Conservation (phyloP, 2,797 vertebrate genomes). For the Psittacula echo region DNA sequence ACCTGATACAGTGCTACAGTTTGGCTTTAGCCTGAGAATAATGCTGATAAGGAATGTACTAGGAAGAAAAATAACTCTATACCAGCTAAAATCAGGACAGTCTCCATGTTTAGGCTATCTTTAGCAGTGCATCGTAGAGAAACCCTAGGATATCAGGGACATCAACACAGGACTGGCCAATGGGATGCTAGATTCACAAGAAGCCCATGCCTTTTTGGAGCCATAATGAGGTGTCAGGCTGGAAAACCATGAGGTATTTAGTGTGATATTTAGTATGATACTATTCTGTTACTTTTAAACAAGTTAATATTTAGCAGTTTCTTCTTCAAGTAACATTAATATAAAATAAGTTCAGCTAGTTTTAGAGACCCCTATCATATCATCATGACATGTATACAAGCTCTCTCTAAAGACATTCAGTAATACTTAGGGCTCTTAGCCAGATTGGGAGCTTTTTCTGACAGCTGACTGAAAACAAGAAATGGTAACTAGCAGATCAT, state of each 20-base stretch:
- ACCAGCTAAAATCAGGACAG: neutral
- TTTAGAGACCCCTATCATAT: neutral
- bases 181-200: neutral
- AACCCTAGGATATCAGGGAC: neutral
- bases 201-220: neutral
- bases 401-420: neutral
- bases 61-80: neutral
- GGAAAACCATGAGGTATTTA: neutral
- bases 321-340: neutral
- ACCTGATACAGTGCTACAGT: neutral
- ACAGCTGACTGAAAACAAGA: neutral
- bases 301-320: neutral
- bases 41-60: neutral
- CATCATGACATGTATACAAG: neutral
- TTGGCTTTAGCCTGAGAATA: neutral
- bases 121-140: neutral
- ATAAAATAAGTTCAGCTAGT: neutral
- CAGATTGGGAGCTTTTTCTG: neutral
- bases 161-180: neutral
- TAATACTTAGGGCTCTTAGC: neutral
- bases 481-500: neutral
- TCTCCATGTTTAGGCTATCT: neutral
- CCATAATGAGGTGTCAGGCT: neutral
- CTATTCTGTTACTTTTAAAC: neutral
- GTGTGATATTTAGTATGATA: neutral